These are phyloP conservation scores for Anguilla marmorata DNA, from an alignment of 2,797 vertebrate species.

Conservation along the genomic window DNA sequence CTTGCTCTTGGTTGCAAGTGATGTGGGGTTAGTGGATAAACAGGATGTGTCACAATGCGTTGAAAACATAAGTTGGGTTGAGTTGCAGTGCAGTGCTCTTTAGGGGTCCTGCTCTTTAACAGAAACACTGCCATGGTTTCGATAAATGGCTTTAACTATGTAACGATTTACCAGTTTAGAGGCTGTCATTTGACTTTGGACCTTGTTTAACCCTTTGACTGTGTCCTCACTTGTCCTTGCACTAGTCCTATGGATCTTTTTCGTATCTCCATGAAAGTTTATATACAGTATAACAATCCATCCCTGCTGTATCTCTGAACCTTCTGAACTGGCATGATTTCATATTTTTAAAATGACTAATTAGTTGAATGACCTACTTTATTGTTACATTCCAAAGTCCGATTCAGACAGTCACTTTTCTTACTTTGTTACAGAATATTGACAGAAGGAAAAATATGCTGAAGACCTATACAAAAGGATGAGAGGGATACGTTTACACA, in stretches of 20 bases:
- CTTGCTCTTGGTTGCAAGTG: conserved; percentile 44
- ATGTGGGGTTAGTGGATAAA: conserved; percentile 23
- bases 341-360: background rate
- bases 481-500: background rate
- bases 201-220: background rate
- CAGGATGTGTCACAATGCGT: conserved; percentile 14
- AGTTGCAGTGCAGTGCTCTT: background rate
- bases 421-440: background rate
- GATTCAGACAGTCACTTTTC: background rate
- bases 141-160: background rate
- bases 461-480: background rate
- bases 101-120: background rate
- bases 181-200: background rate
- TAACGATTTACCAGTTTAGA: background rate
- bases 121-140: background rate
- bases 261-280: background rate
- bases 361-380: background rate
- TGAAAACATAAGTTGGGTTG: background rate
- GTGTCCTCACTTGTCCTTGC: background rate
- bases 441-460: background rate
- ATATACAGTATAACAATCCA: background rate
- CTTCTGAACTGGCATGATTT: background rate
- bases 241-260: background rate
- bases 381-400: background rate
- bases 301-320: background rate